Evolutionary conservation across 1,140 invertebrate genomes (phyloP).

Genomic region (Calephelis virginiensis): DNA sequence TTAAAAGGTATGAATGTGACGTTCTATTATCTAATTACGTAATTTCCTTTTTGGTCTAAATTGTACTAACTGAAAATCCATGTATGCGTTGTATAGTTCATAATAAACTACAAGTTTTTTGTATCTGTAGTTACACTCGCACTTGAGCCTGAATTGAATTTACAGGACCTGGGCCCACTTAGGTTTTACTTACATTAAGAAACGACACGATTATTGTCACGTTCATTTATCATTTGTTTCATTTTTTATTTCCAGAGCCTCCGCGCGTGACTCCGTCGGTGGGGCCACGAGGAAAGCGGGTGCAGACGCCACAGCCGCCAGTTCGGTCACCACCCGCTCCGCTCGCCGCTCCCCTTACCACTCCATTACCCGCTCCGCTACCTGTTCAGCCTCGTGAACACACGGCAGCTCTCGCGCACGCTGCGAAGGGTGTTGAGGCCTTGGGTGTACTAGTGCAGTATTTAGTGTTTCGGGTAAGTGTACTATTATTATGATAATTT

Average conservation of each 20-base stretch:
- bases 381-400: slow-evolving; percentile 45
- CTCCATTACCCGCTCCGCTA: slow-evolving; percentile 30
- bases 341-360: slow-evolving; percentile 33
- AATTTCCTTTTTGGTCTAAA: slow-evolving; percentile 33
- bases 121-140: no score
- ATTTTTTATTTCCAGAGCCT: slow-evolving; percentile 47
- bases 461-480: slow-evolving; percentile 84
- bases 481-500: background rate
- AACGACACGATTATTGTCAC: background rate
- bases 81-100: no score
- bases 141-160: no score
- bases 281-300: slow-evolving; percentile 62
- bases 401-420: slow-evolving; percentile 54
- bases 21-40: background rate
- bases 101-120: no score
- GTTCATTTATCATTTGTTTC: background rate
- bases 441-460: slow-evolving; percentile 85
- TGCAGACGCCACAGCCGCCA: slow-evolving; percentile 56
- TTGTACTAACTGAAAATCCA: no score
- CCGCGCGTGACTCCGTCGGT: slow-evolving; percentile 62
- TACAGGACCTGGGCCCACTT: no score
- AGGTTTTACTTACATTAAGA: no score
- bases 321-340: slow-evolving; percentile 40
- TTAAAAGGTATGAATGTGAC: slow-evolving; percentile 12
- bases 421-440: slow-evolving; percentile 81